Conservation (phyloP, 2,797 vertebrate species). For the Heliangelus exortis region DNA sequence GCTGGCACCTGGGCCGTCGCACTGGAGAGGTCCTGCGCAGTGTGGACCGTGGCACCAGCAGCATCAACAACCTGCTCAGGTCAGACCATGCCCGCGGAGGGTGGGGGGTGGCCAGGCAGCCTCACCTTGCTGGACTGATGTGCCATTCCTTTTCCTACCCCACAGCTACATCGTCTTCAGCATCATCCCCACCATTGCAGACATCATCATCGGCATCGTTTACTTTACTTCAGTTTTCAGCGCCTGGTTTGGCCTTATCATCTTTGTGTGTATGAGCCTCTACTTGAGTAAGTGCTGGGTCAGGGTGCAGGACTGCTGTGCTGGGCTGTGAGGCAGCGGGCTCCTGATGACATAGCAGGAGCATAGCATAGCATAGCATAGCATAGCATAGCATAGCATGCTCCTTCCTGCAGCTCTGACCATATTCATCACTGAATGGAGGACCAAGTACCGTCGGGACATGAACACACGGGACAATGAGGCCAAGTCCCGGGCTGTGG, state of each 20-base stretch:
- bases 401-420: slow-evolving; percentile 83
- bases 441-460: slow-evolving; percentile 92
- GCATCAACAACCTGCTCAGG: slow-evolving; percentile 94
- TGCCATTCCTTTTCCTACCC: background rate
- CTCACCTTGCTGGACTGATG: background rate
- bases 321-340: background rate
- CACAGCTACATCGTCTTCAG: slow-evolving; percentile 97
- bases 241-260: slow-evolving; percentile 96
- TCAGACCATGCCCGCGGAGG: background rate
- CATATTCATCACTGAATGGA: slow-evolving; percentile 95
- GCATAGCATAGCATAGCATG: no score
- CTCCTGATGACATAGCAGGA: background rate
- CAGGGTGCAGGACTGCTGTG: accelerated
- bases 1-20: slow-evolving; percentile 93
- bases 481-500: slow-evolving; percentile 90
- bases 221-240: slow-evolving; percentile 93
- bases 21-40: slow-evolving; percentile 93
- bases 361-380: no score
- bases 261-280: slow-evolving; percentile 94
- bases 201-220: slow-evolving; percentile 92
- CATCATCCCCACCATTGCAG: slow-evolving; percentile 91
- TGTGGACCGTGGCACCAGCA: slow-evolving; percentile 92
- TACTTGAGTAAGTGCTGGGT: slow-evolving; percentile 89
- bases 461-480: slow-evolving; percentile 93
- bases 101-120: accelerated